Conservation (phyloP, 2,113 vertebrate genomes). For the Ammodytes dubius region DNA sequence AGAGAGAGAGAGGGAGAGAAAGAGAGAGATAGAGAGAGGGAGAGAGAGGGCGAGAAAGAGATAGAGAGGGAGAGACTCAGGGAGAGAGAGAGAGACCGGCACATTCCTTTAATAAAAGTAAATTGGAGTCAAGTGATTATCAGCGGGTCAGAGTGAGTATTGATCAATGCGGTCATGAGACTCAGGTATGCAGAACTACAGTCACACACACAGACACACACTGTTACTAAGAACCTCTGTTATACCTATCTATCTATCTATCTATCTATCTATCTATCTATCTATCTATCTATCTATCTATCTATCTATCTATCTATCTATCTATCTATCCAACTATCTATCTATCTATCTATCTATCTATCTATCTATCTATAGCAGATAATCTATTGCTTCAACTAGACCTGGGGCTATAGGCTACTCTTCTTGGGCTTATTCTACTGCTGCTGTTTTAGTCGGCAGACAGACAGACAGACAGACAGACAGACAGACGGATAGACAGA, state of each 20-base stretch:
- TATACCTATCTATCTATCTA: no score
- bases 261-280: no score
- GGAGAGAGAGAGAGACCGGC: constrained; percentile 45
- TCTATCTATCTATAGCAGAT: constrained; percentile 58
- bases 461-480: no score
- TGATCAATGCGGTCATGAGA: constrained; percentile 89
- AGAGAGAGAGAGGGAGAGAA: not conserved
- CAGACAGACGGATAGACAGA: no score
- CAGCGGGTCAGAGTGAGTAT: constrained; percentile 89
- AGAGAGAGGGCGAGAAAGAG: constrained; percentile 5
- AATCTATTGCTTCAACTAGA: constrained; percentile 75
- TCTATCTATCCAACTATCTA: no score
- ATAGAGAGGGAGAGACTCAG: constrained; percentile 21
- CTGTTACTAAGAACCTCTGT: no score
- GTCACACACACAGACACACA: constrained; percentile 37
- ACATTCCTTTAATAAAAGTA: constrained; percentile 87
- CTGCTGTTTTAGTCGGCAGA: no score
- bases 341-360: no score
- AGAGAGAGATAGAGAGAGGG: constrained; percentile 2
- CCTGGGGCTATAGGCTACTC: constrained; percentile 55
- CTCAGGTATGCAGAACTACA: constrained; percentile 86
- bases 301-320: no score
- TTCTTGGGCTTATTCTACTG: constrained; percentile 40
- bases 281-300: no score
- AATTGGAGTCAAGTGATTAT: constrained; percentile 93